Conservation (phyloP, 1,140 invertebrate genomes). For the Brachystomella parvula region DNA sequence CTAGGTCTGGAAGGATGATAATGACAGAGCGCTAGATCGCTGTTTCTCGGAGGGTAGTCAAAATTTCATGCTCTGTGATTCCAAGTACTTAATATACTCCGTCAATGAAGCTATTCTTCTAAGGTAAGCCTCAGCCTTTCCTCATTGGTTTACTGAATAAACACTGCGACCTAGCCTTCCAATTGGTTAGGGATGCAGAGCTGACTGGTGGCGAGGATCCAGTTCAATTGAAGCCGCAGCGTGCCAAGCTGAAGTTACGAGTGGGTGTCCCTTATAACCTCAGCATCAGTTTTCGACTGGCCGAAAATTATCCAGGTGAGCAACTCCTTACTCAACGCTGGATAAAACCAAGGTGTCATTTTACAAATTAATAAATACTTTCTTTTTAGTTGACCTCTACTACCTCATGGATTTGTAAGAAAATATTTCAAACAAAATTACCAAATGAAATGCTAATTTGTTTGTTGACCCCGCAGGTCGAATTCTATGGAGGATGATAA, state of each 20-base stretch:
- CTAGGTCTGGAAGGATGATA: too few relatives aligned
- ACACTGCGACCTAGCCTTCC: neutral
- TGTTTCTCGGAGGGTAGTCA: constrained; percentile 56
- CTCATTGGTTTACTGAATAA: constrained; percentile 17
- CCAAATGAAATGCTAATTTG: too few relatives aligned
- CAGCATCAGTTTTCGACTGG: constrained; percentile 42
- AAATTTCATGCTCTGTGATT: constrained; percentile 52
- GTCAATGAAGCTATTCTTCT: neutral
- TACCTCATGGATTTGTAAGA: constrained; percentile 93
- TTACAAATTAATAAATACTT: too few relatives aligned
- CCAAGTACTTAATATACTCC: constrained; percentile 63
- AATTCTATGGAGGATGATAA: constrained; percentile 92
- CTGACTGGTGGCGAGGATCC: constrained; percentile 42
- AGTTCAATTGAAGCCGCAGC: constrained; percentile 55
- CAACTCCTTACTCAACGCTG: too few relatives aligned
- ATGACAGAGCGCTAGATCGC: constrained; percentile 50
- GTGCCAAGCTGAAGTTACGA: constrained; percentile 43
- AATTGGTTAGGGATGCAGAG: constrained; percentile 28
- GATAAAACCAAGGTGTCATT: too few relatives aligned
- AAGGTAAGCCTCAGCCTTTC: neutral
- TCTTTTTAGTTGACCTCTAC: constrained; percentile 92
- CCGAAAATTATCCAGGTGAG: constrained; percentile 87
- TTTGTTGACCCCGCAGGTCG: too few relatives aligned
- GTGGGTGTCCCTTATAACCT: constrained; percentile 29
- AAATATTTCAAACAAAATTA: too few relatives aligned